Base-by-base conservation (phyloP, 1,140 invertebrate species). In the Phortica variegata region DNA sequence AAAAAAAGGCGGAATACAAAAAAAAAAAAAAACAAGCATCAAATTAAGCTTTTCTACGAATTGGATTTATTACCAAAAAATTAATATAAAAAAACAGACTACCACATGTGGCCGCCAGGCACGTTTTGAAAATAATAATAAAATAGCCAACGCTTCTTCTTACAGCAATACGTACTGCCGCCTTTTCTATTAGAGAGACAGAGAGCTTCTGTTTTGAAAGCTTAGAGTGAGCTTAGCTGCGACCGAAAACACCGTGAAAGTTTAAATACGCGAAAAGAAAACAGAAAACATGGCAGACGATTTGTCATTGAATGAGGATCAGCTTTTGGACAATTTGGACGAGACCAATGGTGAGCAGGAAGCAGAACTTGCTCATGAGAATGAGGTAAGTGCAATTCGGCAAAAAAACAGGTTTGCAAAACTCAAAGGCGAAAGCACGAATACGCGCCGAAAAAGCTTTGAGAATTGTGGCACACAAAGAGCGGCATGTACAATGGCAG, bases 271-370 rank as follows among this genome's bases (percentile, higher is more conserved):
- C 32, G 5, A 44, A 16, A 17, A 49, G 31, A 15, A 39, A 50
- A 46, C 33, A 45, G 42, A 20, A 33, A 57, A 56, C 54, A 76
- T 76, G 74, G 74, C 74, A 13, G 74, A 76, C 53, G 74, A 76
- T 60, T 58, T 76, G 44, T 61, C 74, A 45, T 46, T 76, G 36
- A 76, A 74, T 29, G 74, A 76, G 53, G 74, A 76, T 56, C 74
- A 76, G 65, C 73, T 76, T 36, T 54, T 76, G 56, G 74, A 76
- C 47, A 76, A 74, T 44, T 53, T 75, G 51, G 73, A 76, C 13
- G 74, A 76, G 55, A 70, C 73, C 23, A 76, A 76, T 54, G 71
- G 74, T 32, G 73, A 73, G 36, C 63, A 73, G 63, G 73, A 73
- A 57, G 42, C 73, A 44, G 74, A 73, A 51, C 42, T 76, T 18